phyloP scores from a whole-genome alignment of 1,140 invertebrate species.

The Probaryconus sp. region DNA sequence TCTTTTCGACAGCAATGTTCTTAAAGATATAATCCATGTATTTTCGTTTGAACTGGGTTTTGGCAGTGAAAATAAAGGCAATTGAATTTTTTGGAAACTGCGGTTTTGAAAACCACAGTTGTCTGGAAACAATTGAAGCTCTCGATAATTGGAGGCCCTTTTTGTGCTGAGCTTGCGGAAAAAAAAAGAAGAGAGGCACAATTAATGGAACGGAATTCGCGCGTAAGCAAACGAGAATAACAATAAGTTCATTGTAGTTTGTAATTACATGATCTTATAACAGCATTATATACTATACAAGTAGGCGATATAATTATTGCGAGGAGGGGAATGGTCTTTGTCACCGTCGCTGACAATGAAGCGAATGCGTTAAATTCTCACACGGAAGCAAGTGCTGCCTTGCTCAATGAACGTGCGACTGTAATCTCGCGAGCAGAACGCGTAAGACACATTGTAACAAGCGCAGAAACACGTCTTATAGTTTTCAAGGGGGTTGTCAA shows the following conservation, averaged over 20 bases:
- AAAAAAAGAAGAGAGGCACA: no score
- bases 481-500: slow-evolving; percentile 23
- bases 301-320: slow-evolving; percentile 45
- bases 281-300: slow-evolving; percentile 20
- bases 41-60: no score
- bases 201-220: slow-evolving; percentile 1
- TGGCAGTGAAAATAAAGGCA: no score
- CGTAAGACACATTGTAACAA: slow-evolving; percentile 23
- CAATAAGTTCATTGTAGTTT: slow-evolving; percentile 30
- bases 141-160: no score
- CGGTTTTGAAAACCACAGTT: no score
- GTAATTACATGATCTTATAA: slow-evolving; percentile 34
- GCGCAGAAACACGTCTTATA: slow-evolving; percentile 20
- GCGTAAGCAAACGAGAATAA: slow-evolving; percentile 12
- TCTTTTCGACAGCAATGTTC: no score
- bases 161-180: no score
- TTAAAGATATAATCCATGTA: no score
- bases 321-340: slow-evolving; percentile 47
- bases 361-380: slow-evolving; percentile 54
- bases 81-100: no score
- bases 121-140: no score
- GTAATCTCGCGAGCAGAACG: slow-evolving; percentile 19
- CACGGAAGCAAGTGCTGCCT: slow-evolving; percentile 36
- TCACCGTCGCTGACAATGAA: slow-evolving; percentile 42
- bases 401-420: slow-evolving; percentile 53